phyloP scores from a whole-genome alignment of 2,113 vertebrate genomes.

The Elachura formosa region DNA sequence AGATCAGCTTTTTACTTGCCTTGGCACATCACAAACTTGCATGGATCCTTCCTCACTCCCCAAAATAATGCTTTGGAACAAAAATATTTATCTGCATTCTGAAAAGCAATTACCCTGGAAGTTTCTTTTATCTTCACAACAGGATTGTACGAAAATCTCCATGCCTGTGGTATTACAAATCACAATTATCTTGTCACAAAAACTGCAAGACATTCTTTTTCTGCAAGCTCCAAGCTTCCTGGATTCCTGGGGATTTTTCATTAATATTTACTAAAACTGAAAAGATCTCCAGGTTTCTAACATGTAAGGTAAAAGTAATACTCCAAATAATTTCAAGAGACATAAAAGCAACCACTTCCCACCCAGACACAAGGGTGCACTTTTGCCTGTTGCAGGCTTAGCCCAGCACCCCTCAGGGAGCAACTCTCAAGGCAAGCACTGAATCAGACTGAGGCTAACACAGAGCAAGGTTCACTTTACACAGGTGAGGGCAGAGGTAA shows the following conservation, averaged over 20 bases:
- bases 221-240: not conserved
- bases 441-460: not conserved
- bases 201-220: not conserved
- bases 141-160: not conserved
- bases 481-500: not conserved
- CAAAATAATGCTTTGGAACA: not conserved
- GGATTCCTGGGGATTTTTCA: not conserved
- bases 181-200: not conserved
- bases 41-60: not conserved
- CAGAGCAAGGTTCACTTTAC: not conserved
- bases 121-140: not conserved
- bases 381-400: not conserved
- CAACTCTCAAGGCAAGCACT: not conserved
- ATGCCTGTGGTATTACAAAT: not conserved
- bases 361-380: accelerated
- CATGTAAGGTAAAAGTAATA: not conserved
- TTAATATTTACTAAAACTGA: not conserved
- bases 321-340: not conserved
- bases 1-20: not conserved
- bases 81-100: not conserved
- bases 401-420: not conserved
- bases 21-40: not conserved
- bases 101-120: not conserved
- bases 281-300: not conserved
- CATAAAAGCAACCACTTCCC: not conserved